Conservation (phyloP, 2,113 vertebrate species). For the Elachura formosa region DNA sequence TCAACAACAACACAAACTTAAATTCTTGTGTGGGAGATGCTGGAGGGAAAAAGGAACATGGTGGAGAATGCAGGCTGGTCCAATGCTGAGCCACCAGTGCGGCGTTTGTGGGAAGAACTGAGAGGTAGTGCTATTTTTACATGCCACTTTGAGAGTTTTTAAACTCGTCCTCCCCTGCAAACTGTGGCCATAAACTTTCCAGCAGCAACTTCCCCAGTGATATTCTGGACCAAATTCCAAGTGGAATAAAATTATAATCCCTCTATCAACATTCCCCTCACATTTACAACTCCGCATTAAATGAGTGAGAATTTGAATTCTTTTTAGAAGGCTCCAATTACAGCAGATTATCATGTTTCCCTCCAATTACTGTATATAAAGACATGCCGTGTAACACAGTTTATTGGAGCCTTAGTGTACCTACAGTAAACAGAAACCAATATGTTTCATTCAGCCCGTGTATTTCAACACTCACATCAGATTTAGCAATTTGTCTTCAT, state of each 20-base stretch:
- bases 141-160: not conserved
- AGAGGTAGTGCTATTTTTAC: not conserved
- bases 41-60: not conserved
- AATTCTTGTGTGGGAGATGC: not conserved
- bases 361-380: conserved; percentile 45
- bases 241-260: not conserved
- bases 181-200: not conserved
- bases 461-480: conserved; percentile 23
- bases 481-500: conserved; percentile 42
- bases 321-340: conserved; percentile 37
- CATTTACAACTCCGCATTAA: not conserved
- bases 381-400: not conserved
- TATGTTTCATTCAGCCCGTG: not conserved
- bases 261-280: not conserved
- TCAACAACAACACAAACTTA: not conserved
- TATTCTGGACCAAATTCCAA: not conserved
- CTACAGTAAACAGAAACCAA: conserved; percentile 41
- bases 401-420: conserved; percentile 24
- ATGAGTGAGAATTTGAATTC: not conserved
- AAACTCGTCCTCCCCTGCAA: not conserved
- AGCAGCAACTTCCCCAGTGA: not conserved
- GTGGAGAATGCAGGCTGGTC: not conserved
- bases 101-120: not conserved
- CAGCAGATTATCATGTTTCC: conserved; percentile 7
- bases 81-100: not conserved